Conservation (phyloP, 1,140 invertebrate species). For the Pararge aegeria region DNA sequence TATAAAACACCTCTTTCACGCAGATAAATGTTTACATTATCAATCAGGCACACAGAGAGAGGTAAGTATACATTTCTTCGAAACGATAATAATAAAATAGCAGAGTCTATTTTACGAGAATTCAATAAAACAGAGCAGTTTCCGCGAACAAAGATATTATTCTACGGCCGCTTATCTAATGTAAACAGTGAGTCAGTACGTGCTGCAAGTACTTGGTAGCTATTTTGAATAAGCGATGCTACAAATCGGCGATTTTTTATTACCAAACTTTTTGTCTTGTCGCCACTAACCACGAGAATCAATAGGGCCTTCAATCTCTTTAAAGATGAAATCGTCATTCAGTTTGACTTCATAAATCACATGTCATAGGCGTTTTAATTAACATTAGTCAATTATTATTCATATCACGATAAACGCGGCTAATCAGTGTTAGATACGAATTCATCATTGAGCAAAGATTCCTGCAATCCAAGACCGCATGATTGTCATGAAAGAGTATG, state of each 20-base stretch:
- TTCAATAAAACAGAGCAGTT: conserved; percentile 36
- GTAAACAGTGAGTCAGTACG: conserved; percentile 46
- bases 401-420: too few relatives aligned
- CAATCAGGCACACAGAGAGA: background rate
- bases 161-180: conserved; percentile 43
- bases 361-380: too few relatives aligned
- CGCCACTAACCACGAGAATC: too few relatives aligned
- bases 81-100: conserved; percentile 33
- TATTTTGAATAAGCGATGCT: conserved; percentile 25
- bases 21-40: background rate
- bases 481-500: too few relatives aligned
- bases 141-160: conserved; percentile 57
- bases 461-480: too few relatives aligned
- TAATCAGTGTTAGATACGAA: too few relatives aligned
- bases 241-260: background rate
- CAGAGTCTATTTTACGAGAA: conserved; percentile 23
- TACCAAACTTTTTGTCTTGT: background rate
- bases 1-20: background rate
- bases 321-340: too few relatives aligned
- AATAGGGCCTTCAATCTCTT: too few relatives aligned
- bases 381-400: too few relatives aligned
- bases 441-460: too few relatives aligned
- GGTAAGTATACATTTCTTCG: conserved; percentile 13
- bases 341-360: too few relatives aligned
- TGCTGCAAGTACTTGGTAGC: conserved; percentile 4